phyloP scores from a whole-genome alignment of 92 coral and sea anemone species.

The Siderastrea radians region DNA sequence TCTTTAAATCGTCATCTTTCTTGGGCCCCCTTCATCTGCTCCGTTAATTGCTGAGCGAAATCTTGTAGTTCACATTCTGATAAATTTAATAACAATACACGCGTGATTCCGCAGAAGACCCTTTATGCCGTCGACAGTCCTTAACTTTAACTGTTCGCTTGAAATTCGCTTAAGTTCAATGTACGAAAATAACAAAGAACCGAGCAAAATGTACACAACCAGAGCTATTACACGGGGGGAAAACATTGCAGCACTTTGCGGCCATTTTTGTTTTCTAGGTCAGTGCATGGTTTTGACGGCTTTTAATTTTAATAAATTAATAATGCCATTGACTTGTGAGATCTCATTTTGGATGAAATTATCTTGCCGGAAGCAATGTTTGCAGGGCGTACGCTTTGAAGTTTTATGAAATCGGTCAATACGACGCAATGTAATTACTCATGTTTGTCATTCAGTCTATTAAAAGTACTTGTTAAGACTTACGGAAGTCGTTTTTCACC shows the following conservation, averaged over 20 bases:
- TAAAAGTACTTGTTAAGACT: too few species aligned
- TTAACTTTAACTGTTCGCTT: neutral
- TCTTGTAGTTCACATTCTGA: neutral
- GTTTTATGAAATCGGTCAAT: too few species aligned
- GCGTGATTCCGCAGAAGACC: neutral
- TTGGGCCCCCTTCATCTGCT: neutral
- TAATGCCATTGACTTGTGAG: neutral
- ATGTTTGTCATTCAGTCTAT: too few species aligned
- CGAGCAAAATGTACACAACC: neutral
- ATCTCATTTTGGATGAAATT: neutral
- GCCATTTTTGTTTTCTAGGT: neutral
- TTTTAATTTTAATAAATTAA: neutral
- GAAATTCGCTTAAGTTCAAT: conserved; percentile 11
- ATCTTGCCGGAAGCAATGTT: neutral
- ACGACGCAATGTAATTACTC: too few species aligned
- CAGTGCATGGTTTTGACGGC: neutral
- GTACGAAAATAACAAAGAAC: conserved; percentile 5
- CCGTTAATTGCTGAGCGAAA: neutral
- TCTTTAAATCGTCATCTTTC: conserved; percentile 16
- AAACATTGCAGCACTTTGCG: neutral
- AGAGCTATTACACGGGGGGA: neutral
- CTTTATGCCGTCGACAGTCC: neutral
- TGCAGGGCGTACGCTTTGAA: neutral
- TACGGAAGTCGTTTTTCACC: too few species aligned
- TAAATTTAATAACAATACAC: neutral